These are phyloP conservation scores for Drosophila sturtevanti DNA, from an alignment of 1,140 invertebrate species.

Conservation along the genomic window DNA sequence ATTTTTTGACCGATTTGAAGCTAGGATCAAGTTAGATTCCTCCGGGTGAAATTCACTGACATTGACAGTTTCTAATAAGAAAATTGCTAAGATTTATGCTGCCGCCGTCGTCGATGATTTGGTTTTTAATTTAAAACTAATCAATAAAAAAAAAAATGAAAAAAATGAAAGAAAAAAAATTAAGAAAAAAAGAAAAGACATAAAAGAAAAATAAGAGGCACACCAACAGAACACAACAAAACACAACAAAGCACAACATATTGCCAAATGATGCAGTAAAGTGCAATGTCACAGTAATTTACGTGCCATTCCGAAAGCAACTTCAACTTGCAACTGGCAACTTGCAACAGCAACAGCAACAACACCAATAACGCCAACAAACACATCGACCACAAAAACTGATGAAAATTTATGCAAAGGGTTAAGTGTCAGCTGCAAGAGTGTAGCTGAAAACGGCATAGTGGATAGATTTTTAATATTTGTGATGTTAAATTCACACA, in stretches of 20 bases:
- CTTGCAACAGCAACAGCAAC: conserved; percentile 3
- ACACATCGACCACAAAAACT: conserved; percentile 40
- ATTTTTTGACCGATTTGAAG: conserved; percentile 28
- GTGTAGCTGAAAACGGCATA: conserved; percentile 40
- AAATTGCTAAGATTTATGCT: conserved; percentile 73
- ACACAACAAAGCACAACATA: conserved; percentile 48
- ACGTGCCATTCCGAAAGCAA: conserved; percentile 55
- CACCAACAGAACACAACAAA: conserved; percentile 24
- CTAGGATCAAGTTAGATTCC: conserved; percentile 14
- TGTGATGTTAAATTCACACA: neutral
- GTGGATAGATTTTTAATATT: conserved; percentile 28
- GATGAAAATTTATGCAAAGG: conserved; percentile 79
- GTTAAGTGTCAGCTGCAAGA: conserved; percentile 60
- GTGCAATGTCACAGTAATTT: conserved; percentile 81
- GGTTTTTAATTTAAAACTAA: conserved; percentile 73
- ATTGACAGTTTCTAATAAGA: conserved; percentile 78
- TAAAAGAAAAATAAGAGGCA: neutral
- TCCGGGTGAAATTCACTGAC: conserved; percentile 63
- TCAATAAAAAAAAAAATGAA: conserved; percentile 67
- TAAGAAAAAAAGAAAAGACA: conserved; percentile 38
- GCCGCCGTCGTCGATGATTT: conserved; percentile 43
- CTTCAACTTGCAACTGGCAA: neutral
- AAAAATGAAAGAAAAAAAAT: too few relatives aligned
- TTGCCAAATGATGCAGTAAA: conserved; percentile 69
- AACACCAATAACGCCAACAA: conserved; percentile 19